Conservation (phyloP, 2,113 vertebrate species). For the Phocoena sinus region DNA sequence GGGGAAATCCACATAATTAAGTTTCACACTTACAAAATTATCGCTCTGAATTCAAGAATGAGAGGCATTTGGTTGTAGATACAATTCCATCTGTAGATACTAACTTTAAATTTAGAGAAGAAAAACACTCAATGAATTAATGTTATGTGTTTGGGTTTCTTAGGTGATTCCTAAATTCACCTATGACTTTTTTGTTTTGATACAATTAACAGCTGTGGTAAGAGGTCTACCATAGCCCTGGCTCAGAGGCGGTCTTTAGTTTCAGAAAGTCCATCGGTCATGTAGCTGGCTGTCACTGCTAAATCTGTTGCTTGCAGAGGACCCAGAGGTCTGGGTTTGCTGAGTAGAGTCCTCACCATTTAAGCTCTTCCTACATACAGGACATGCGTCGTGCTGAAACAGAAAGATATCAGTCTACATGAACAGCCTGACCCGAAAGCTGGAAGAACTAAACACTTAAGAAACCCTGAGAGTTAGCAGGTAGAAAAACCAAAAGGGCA, state of each 20-base stretch:
- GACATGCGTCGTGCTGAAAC: constrained; percentile 95
- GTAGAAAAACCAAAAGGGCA: neutral
- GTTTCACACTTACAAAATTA: constrained; percentile 60
- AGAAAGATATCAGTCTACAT: constrained; percentile 6
- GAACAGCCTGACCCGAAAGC: neutral
- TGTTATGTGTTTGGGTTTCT: constrained; percentile 60
- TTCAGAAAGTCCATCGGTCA: constrained; percentile 96
- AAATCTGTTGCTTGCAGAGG: constrained; percentile 80
- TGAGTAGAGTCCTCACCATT: constrained; percentile 91
- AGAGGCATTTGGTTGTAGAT: constrained; percentile 60
- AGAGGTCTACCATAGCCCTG: neutral
- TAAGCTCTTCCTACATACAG: constrained; percentile 96
- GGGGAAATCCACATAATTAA: constrained; percentile 48
- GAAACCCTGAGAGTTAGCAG: neutral
- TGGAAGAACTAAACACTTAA: neutral
- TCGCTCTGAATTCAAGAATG: constrained; percentile 59
- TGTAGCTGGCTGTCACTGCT: constrained; percentile 87
- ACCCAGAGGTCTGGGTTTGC: constrained; percentile 80
- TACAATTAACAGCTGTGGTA: constrained; percentile 68
- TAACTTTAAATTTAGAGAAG: constrained; percentile 68
- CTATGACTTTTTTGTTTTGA: constrained; percentile 64
- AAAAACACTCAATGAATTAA: constrained; percentile 65
- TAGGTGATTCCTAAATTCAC: constrained; percentile 62
- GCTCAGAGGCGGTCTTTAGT: neutral
- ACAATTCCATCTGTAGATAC: constrained; percentile 45